Evolutionary conservation across 2,113 vertebrate species (phyloP).

Genomic region (Urocolius indicus): DNA sequence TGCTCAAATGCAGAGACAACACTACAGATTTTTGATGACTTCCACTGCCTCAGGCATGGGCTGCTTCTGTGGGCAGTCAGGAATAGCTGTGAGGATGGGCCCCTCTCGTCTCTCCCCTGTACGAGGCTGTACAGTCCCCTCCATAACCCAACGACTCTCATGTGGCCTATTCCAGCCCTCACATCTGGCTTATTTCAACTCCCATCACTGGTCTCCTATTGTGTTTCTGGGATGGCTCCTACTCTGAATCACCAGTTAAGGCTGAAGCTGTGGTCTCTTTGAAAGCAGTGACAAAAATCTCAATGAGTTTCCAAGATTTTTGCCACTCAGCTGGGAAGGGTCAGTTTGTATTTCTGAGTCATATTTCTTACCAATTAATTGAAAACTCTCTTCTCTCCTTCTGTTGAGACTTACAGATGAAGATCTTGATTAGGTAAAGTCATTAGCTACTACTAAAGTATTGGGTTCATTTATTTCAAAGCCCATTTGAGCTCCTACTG

Average conservation of each 20-base stretch:
- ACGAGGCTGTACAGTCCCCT: not conserved
- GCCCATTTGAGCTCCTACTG: not conserved
- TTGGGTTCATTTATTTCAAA: not conserved
- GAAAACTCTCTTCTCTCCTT: not conserved
- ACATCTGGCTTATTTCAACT: not conserved
- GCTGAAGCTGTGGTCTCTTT: not conserved
- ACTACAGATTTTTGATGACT: not conserved
- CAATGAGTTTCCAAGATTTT: not conserved
- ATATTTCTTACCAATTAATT: not conserved
- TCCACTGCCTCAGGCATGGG: not conserved
- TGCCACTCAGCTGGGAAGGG: not conserved
- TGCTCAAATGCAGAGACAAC: not conserved
- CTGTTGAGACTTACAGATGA: not conserved
- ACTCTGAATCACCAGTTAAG: fast-evolving
- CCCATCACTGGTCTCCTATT: not conserved
- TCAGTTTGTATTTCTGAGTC: not conserved
- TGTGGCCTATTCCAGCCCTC: not conserved
- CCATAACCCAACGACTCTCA: not conserved
- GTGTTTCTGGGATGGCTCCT: not conserved
- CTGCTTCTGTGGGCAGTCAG: fast-evolving
- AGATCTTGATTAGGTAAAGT: not conserved
- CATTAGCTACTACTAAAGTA: not conserved
- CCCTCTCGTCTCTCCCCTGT: fast-evolving
- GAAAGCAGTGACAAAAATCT: not conserved
- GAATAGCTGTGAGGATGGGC: not conserved